phyloP scores from a whole-genome alignment of 2,797 vertebrate species.

The Propithecus perrieri region DNA sequence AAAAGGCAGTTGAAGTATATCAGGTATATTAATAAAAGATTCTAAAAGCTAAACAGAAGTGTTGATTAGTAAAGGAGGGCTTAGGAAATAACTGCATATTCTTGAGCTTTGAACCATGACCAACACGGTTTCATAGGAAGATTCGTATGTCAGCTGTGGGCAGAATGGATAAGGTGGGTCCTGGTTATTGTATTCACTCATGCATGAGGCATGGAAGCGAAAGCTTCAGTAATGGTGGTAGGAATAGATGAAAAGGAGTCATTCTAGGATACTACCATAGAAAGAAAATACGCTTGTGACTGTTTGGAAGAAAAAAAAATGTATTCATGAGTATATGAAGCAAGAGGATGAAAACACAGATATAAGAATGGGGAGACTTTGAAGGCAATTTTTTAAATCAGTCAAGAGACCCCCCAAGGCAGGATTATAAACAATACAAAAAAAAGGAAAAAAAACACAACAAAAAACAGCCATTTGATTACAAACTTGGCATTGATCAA shows the following conservation, averaged over 20 bases:
- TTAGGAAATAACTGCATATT: not conserved
- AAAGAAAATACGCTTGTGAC: not conserved
- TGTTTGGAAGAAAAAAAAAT: not conserved
- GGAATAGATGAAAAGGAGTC: not conserved
- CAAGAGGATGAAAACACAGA: not conserved
- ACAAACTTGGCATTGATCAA: not conserved
- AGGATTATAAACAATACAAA: not conserved
- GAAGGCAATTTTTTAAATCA: not conserved
- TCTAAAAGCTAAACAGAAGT: not conserved
- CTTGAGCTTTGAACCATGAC: not conserved
- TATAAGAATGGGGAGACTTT: not conserved
- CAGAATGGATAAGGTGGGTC: not conserved
- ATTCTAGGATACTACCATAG: not conserved
- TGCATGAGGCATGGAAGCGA: not conserved
- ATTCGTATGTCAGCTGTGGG: not conserved
- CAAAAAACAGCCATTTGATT: not conserved
- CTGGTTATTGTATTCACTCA: not conserved
- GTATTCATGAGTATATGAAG: not conserved
- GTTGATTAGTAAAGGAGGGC: not conserved
- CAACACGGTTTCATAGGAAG: not conserved
- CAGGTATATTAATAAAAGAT: not conserved
- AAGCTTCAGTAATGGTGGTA: not conserved
- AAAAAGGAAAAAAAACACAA: not conserved
- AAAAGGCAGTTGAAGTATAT: not conserved
- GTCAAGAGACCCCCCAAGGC: not conserved